phyloP scores from a whole-genome alignment of 2,113 vertebrate species.

The Tursiops truncatus region DNA sequence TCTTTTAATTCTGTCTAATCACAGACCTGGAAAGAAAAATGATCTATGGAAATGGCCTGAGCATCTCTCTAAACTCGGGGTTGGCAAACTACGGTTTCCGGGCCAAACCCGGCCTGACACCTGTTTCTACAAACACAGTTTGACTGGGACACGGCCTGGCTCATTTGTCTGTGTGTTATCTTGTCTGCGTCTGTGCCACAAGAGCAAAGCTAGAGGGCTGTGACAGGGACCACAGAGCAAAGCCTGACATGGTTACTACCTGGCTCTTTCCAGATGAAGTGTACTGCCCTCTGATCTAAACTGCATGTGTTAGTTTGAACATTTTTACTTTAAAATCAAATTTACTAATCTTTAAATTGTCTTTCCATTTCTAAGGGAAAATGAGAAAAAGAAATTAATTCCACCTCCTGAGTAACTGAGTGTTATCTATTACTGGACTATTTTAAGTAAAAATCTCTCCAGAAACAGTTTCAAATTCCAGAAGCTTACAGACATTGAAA shows the following conservation, averaged over 20 bases:
- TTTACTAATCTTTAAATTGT: neutral
- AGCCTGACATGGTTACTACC: neutral
- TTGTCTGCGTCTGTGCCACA: neutral
- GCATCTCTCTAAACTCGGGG: neutral
- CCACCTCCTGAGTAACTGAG: neutral
- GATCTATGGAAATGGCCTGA: neutral
- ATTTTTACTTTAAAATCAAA: neutral
- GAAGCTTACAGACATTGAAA: neutral
- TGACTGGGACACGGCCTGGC: neutral
- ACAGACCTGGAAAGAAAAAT: neutral
- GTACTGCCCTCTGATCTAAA: neutral
- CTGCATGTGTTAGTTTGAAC: neutral
- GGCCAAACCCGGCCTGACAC: neutral
- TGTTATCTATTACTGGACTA: neutral
- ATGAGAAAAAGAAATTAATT: neutral
- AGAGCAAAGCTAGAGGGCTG: neutral
- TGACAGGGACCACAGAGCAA: neutral
- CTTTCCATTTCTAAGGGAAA: neutral
- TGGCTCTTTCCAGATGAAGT: neutral
- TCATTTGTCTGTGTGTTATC: rapidly evolving
- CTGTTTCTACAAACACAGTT: too few species aligned
- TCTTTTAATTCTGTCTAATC: slow-evolving; percentile 36
- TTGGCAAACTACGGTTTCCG: neutral
- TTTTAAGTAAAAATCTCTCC: slow-evolving; percentile 7
- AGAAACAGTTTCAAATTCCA: neutral